Base-by-base conservation (phyloP, 1,140 invertebrate species). In the Centruroides sculpturatus region DNA sequence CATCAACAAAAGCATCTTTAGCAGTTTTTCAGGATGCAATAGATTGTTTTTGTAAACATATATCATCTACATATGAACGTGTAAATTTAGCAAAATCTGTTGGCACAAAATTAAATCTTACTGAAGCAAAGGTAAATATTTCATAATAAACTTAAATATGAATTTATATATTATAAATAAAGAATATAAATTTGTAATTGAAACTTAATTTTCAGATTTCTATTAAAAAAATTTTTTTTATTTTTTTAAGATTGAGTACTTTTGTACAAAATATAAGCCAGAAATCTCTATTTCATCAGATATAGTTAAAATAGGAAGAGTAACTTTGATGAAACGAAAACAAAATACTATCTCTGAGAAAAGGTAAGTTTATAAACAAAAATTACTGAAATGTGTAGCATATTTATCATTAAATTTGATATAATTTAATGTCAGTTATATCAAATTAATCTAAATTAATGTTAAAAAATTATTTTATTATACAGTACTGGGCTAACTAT, bases 21-120 rank as follows among this genome's bases (percentile, higher is more conserved):
- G 84, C 84, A 72, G 82, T 92, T 3, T 83, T 92, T 59, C 87
- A 92, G 75, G 87, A 96, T 77, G 91, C 91, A 1, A 80, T 93
- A 35, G 92, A 96, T 74, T 84, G 94, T 66, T 97, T 96, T 72
- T 86, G 85, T 66, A 85, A 83, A 66, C 87, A 84, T 34, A 79
- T 87, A 12, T 72, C 82, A 3, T 79, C 84, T 63, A 73, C 78
- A 61, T 69, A 67, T 13, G 63, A 66, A n/a, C 70, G 84, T 67
- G 67, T 88, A 46, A 74, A 79, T 57, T 70, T 90, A 9, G 84
- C 87, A 3, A 82, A 81, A 66, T 79, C 81, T 56, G 84, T 96
- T 65, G 85, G 85, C 8, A 79, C 82, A n/a, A 84, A 82, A 69
- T 75, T 96, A 55, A 92, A 92, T 54, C 83, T 95, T 23, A 79